phyloP scores from a whole-genome alignment of 1,140 invertebrate genomes.

The Drosophila asahinai region DNA sequence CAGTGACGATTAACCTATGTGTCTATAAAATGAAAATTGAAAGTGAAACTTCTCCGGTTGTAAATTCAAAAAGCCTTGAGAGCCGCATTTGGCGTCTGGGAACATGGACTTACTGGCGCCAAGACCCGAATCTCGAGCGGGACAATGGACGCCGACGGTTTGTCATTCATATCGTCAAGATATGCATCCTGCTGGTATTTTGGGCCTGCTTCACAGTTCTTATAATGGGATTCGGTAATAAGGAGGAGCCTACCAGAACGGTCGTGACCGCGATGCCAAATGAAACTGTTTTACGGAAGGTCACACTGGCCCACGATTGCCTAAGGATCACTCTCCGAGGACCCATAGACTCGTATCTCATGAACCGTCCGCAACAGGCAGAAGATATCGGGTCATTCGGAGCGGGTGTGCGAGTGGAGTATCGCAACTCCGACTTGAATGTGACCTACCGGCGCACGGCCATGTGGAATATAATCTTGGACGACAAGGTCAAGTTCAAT shows the following conservation, averaged over 20 bases:
- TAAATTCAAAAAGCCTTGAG: neutral
- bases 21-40: conserved; percentile 19
- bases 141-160: neutral
- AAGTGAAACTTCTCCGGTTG: neutral
- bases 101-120: neutral
- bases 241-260: neutral
- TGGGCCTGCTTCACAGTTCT: neutral
- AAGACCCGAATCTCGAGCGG: too few relatives aligned
- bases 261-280: conserved; percentile 13
- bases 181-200: conserved; percentile 1
- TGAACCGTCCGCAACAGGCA: neutral
- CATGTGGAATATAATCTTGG: conserved; percentile 13
- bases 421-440: conserved; percentile 1
- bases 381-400: too few relatives aligned
- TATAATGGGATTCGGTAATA: neutral
- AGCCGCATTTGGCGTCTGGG: too few relatives aligned
- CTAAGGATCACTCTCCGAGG: neutral
- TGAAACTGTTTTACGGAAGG: neutral
- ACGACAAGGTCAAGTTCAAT: neutral
- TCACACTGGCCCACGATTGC: neutral
- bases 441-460: neutral
- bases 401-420: conserved; percentile 9
- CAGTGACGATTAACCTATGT: neutral
- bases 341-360: neutral
- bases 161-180: conserved; percentile 7